These are phyloP conservation scores for Dascillus cervinus DNA, from an alignment of 2,888 invertebrate species.

Conservation along the genomic window DNA sequence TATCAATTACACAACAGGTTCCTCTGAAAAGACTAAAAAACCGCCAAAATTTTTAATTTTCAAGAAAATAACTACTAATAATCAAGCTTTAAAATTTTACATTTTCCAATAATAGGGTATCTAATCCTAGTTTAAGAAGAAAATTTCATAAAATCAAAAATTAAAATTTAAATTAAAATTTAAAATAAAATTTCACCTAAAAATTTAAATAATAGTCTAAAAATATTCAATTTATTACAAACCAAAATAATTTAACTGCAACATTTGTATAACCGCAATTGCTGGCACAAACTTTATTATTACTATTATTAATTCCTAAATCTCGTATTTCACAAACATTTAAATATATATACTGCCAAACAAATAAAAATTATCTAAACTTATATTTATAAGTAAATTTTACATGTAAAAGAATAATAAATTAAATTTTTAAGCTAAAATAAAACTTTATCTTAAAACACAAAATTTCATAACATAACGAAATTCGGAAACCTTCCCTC, in stretches of 20 bases:
- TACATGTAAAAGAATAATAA: constrained; percentile 49
- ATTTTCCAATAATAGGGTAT: constrained; percentile 57
- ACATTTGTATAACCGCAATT: constrained; percentile 61
- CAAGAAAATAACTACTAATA: constrained; percentile 53
- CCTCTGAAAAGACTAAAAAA: constrained; percentile 64
- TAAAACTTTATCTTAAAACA: constrained; percentile 39
- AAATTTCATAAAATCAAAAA: constrained; percentile 43
- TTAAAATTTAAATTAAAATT: constrained; percentile 30
- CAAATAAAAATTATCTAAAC: constrained; percentile 40
- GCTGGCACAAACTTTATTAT: constrained; percentile 62
- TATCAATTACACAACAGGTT: constrained; percentile 63
- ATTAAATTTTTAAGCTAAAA: constrained; percentile 45
- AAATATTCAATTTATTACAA: constrained; percentile 38
- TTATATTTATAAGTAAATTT: constrained; percentile 45
- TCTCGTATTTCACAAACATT: constrained; percentile 53
- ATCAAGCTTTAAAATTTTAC: constrained; percentile 43
- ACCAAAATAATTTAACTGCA: constrained; percentile 49
- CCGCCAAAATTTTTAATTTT: constrained; percentile 65
- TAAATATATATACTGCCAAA: constrained; percentile 47
- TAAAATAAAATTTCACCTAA: constrained; percentile 51
- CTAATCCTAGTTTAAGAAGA: constrained; percentile 56
- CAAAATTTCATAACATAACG: no score
- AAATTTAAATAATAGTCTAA: constrained; percentile 41
- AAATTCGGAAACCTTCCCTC: no score
- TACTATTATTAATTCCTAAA: constrained; percentile 52